Base-by-base conservation (phyloP, 2,797 vertebrate species). In the Eutrigla gurnardus region DNA sequence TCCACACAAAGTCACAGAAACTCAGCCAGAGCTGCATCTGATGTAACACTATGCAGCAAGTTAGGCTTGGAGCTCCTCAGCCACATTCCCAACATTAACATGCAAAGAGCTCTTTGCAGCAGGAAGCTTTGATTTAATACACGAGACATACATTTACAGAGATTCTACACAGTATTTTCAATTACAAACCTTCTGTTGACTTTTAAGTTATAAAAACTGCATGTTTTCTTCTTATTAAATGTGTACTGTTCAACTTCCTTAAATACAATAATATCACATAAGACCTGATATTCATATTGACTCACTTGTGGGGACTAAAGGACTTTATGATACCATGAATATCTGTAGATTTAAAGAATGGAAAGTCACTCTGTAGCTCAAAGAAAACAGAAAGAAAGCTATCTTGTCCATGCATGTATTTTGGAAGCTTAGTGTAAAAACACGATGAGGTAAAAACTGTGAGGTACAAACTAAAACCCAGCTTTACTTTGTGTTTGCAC, bases 401-500 rank as follows among this genome's bases (percentile, higher is more conserved):
- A 5, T 40, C 2, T 37, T 55, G 6, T 17, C 10, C 6, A 9
- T 45, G 36, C 8, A 58, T 37, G 17, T 50, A 13, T 33, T 66
- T 49, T 17, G 7, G 8, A 4, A 60, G 3, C 9, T 52, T 45
- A 42, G 13, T 37, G 7, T 39, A 49, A 35, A 53, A 69, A 6
- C 9, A 17, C 15, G 2, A 70, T 37, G 47, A 40, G 18, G 3
- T 9, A 69, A 39, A 39, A 53, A 18, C 6, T 60, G 4, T 15
- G 9, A 65, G 52, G 35, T 15, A 14, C 6, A 40, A 39, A 52
- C 49, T 71, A 15, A 55, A 54, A 78, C 33, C 25, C 12, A 32
- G 37, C 33, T 52, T 52, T 65, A 32, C 68, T 75, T 70, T 82
- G 7, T 93, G 53, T 88, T 70, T 85, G 50, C 81, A 58, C 93